Evolutionary conservation across 2,113 vertebrate species (phyloP), one percentile per base, ranked within the genome.

Genomic region (Bubalus kerabau): DNA sequence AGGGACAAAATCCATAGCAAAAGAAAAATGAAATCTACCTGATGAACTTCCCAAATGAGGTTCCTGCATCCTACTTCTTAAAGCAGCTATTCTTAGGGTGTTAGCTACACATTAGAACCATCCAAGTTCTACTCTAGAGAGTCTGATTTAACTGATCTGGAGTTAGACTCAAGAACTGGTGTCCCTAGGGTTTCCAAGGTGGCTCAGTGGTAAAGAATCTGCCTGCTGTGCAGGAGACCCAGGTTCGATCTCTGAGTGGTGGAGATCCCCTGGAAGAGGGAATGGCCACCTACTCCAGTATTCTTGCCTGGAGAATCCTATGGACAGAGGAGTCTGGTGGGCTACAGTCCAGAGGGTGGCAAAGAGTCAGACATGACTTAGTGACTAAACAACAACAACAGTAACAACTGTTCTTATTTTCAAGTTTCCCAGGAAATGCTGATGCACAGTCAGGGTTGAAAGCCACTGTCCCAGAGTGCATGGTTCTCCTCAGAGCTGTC

Each of bases 101-200:
- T 94, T 94, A 93, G n/a, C 48, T 91, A 21, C 48, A 84, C 52
- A 60, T 81, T 87, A 62, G 54, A 93, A 91, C 40, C 78, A 64
- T 62, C 28, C 21, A 88, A 30, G 50, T 93, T 94, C 52, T 10
- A 59, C 26, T n/a, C 7, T 48, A 60, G 50, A 76, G 40, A 76
- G 82, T 96, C 57, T 91, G 26, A 82, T 57, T 93, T 92, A 94
- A 85, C 76, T 96, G 76, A 78, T 56, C 48, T 84, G 32, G 17
- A 62, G 50, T 46, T 96, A 48, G 74, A 97, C 36, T 24, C 76
- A 90, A 59, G n/a, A n/a, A 57, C 16, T 85, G 26, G 28, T 91
- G 26, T 86, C 3, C 23, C 23, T 76, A 43, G 36, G 21, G 12
- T 43, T 76, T 74, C 23, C 71, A 23, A 76, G 6, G 71, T 62